Evolutionary conservation across 2,888 invertebrate genomes (phyloP).

Genomic region (Microplitis deprimator): DNA sequence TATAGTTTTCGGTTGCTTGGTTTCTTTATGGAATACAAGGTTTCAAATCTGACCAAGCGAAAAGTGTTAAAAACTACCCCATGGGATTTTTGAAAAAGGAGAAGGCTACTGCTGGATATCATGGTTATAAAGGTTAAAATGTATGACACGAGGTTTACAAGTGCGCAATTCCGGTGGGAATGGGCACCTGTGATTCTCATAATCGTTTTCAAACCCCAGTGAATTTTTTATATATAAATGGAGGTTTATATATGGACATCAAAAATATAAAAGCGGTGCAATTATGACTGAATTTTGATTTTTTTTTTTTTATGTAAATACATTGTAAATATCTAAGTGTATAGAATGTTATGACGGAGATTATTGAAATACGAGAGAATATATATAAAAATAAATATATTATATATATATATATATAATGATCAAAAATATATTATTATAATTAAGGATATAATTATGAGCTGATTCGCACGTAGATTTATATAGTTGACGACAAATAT

Average conservation of each 20-base stretch:
- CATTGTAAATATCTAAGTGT: conserved; percentile 39
- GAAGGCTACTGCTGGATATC: background rate
- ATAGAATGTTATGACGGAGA: conserved; percentile 33
- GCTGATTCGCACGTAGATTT: conserved; percentile 21
- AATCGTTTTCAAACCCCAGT: conserved; percentile 4
- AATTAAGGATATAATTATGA: background rate
- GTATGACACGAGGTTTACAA: conserved; percentile 42
- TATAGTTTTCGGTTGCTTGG: background rate
- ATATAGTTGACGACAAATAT: conserved; percentile 22
- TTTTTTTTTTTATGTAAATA: conserved; percentile 37
- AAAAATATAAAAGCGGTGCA: conserved; percentile 35
- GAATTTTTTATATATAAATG: background rate
- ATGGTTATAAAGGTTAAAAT: conserved; percentile 28
- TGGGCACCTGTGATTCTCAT: conserved; percentile 45
- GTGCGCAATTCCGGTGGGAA: conserved; percentile 53
- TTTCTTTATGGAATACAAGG: background rate
- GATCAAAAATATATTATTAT: conserved; percentile 22
- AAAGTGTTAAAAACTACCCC: conserved; percentile 29
- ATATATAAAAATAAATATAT: background rate
- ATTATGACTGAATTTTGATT: conserved; percentile 36
- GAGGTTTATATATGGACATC: conserved; percentile 8
- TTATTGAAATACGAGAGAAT: background rate
- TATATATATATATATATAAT: background rate
- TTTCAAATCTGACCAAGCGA: conserved; percentile 32
- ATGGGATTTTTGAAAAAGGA: conserved; percentile 31